Conservation (phyloP, 2,888 invertebrate species). For the Amphipoea oculea region DNA sequence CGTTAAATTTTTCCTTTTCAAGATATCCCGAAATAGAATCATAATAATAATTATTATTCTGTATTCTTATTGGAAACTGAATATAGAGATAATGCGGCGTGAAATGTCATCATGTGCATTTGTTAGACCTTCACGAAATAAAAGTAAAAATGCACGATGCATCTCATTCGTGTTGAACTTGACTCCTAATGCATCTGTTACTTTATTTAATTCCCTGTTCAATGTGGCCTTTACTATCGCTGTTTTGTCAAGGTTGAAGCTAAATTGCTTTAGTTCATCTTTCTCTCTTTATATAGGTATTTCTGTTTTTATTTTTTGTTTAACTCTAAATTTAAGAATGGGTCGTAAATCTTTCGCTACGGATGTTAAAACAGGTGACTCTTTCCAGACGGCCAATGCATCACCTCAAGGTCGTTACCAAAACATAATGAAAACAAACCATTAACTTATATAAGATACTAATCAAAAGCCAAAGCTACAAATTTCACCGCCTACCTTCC, state of each 20-base stretch:
- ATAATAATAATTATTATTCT: neutral
- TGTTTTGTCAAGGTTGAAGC: slow-evolving; percentile 17
- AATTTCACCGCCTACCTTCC: slow-evolving; percentile 73
- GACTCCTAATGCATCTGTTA: slow-evolving; percentile 39
- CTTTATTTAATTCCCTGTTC: slow-evolving; percentile 35
- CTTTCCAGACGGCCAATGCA: neutral
- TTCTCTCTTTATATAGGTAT: neutral
- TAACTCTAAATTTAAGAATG: neutral
- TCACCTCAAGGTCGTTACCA: slow-evolving; percentile 32
- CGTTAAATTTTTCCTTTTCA: neutral
- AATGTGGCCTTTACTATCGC: slow-evolving; percentile 24
- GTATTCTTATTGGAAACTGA: neutral
- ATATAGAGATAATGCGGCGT: neutral
- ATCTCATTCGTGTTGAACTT: slow-evolving; percentile 45
- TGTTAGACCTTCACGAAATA: slow-evolving; percentile 18
- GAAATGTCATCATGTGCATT: slow-evolving; percentile 38
- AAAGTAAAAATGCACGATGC: slow-evolving; percentile 41
- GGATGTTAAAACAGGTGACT: neutral
- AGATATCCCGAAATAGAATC: neutral
- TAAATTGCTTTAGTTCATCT: neutral
- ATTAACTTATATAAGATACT: slow-evolving; percentile 40
- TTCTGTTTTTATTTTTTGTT: neutral
- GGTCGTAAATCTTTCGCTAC: neutral
- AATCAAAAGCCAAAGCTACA: slow-evolving; percentile 39
- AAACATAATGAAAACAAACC: slow-evolving; percentile 30